A percentile compares a stretch with the other conserved stretches of the same genome.
phyloP scores from a whole-genome alignment of 2,888 invertebrate species.

The Agapostemon virescens region DNA sequence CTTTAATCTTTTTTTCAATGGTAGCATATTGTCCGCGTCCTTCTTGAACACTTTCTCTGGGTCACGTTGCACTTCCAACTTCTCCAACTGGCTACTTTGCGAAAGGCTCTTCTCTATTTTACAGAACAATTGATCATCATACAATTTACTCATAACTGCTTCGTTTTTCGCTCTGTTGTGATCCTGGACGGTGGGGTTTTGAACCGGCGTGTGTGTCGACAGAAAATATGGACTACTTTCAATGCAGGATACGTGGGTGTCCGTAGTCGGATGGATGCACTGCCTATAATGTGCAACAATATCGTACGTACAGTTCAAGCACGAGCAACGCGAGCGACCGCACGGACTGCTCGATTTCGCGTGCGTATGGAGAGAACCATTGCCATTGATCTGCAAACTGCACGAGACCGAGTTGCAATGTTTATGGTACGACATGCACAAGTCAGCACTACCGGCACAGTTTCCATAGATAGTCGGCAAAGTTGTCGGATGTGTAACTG shows the following conservation, averaged over 20 bases:
- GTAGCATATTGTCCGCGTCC: constrained; percentile 72
- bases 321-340: constrained; percentile 67
- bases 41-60: constrained; percentile 64
- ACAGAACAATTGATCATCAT: constrained; percentile 69
- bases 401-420: constrained; percentile 71
- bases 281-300: constrained; percentile 72
- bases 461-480: constrained; percentile 68
- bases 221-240: constrained; percentile 73
- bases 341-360: constrained; percentile 53
- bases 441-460: constrained; percentile 66
- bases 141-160: constrained; percentile 64
- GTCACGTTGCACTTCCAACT: constrained; percentile 61
- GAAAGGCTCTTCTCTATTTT: constrained; percentile 66
- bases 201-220: constrained; percentile 67
- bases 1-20: constrained; percentile 76
- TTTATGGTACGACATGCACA: constrained; percentile 73
- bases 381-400: constrained; percentile 68
- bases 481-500: constrained; percentile 61
- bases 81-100: constrained; percentile 61
- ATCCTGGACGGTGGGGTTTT: constrained; percentile 68
- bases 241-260: constrained; percentile 66
- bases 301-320: constrained; percentile 72
- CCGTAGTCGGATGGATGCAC: constrained; percentile 71
- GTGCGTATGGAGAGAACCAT: constrained; percentile 62
- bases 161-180: constrained; percentile 63